phyloP scores from a whole-genome alignment of 2,888 invertebrate genomes.

The Hermaeophaga mercurialis region DNA sequence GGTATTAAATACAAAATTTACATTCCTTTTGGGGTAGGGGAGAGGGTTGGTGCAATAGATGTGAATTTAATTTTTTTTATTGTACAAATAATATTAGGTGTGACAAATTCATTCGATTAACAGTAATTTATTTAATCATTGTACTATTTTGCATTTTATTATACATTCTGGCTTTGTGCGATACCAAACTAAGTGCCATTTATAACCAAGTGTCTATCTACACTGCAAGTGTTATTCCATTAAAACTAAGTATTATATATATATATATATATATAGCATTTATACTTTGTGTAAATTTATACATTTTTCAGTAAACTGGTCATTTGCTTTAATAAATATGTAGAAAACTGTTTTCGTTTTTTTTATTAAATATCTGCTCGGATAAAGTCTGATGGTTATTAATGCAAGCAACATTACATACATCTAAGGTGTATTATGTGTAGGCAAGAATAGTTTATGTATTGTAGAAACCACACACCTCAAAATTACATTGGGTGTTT shows the following conservation, averaged over 20 bases:
- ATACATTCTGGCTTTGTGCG: constrained; percentile 40
- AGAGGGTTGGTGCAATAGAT: constrained; percentile 44
- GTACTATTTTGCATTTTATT: constrained; percentile 32
- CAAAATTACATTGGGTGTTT: no score
- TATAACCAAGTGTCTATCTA: constrained; percentile 40
- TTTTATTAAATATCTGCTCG: no score
- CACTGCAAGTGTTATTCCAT: constrained; percentile 39
- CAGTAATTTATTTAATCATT: constrained; percentile 18
- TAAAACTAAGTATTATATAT: constrained; percentile 41
- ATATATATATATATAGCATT: constrained; percentile 31
- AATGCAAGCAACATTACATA: no score
- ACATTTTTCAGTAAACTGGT: constrained; percentile 44
- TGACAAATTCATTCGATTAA: constrained; percentile 27
- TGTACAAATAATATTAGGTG: constrained; percentile 26
- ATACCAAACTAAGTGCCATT: constrained; percentile 50
- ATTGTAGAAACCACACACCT: no score
- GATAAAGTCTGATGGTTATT: no score
- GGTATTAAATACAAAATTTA: constrained; percentile 43
- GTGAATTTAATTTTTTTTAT: constrained; percentile 25
- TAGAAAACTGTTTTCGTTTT: no score
- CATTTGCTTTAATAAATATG: constrained; percentile 43
- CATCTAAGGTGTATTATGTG: no score
- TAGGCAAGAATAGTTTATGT: no score
- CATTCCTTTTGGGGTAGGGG: constrained; percentile 39
- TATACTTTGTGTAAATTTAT: constrained; percentile 45